Evolutionary conservation across 2,113 vertebrate species (phyloP), one percentile per base, ranked within the genome.

Genomic region (Shinisaurus crocodilurus): DNA sequence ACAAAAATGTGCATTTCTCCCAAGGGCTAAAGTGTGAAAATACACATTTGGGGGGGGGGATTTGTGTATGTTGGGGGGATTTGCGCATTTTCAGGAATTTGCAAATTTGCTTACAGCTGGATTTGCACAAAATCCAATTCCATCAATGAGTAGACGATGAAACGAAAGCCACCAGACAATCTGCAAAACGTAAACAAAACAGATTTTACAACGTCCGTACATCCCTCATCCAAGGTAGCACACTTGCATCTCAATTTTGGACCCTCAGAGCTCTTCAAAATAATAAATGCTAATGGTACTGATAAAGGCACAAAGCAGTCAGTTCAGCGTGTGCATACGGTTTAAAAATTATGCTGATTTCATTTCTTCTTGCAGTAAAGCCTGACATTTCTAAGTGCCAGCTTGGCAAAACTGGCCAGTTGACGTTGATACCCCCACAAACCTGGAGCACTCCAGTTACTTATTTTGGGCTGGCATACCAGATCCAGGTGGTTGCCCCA

Each of bases 381-480:
- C 89, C 89, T 54, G 89, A 90, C 57, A 25, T 20, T 80, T 57
- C 63, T 54, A n/a, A 25, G 27, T 90, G 89, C 48, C 15, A 80
- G 18, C 32, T 70, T 70, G 12, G 9, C 74, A 43, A 15, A 13
- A 6, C 9, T 34, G 72, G 23, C 57, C n/a, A 48, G 6, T 27
- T 90, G 83, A 70, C 37, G 27, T 86, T 76, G 75, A 57, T 6
- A 27, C 83, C 37, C 6, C 89, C 89, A 5, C 16, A 50, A 40
- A 90, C 83, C 18, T 90, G 89, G 89, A 86, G 65, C 37, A 90
- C 34, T 4, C 89, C 89, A 6, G 5, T 15, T n/a, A 37, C 74
- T 80, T 90, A 86, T 79, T 90, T 15, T 72, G n/a, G 23, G 10
- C 89, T 90, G 48, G 80, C 16, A 3, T 90, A 90, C 45, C 45